A percentile compares a stretch with the other conserved stretches of the same genome.
Evolutionary conservation across 2,888 invertebrate species (phyloP).

Genomic region (Ctena decussata): DNA sequence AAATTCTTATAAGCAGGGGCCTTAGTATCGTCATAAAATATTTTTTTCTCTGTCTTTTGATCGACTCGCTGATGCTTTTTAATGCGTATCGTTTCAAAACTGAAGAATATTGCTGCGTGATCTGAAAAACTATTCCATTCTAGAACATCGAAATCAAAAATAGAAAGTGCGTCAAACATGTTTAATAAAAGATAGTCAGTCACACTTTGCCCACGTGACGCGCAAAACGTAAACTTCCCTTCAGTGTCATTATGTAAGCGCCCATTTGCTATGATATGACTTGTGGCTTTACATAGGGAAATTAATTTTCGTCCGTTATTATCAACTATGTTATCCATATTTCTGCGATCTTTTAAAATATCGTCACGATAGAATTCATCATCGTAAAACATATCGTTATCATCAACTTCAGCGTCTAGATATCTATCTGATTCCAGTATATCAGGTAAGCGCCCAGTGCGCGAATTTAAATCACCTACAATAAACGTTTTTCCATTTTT

Average conservation of each 20-base stretch:
- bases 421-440: constrained; percentile 2
- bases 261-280: not conserved
- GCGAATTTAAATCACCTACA: not conserved
- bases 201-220: not conserved
- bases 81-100: not conserved
- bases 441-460: not conserved
- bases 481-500: constrained; percentile 9
- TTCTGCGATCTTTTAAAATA: not conserved
- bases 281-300: not conserved
- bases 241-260: not conserved
- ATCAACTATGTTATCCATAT: not conserved
- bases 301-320: not conserved
- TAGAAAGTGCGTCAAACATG: not conserved
- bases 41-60: not conserved
- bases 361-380: not conserved
- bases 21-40: not conserved
- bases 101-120: not conserved
- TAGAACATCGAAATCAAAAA: not conserved
- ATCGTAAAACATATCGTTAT: not conserved
- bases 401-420: not conserved
- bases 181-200: not conserved
- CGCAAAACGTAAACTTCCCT: not conserved
- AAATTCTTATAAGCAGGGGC: not conserved
- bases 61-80: too few species aligned
- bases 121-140: not conserved